Conservation (phyloP, 2,797 vertebrate species). For the Phataginus tetradactyla region DNA sequence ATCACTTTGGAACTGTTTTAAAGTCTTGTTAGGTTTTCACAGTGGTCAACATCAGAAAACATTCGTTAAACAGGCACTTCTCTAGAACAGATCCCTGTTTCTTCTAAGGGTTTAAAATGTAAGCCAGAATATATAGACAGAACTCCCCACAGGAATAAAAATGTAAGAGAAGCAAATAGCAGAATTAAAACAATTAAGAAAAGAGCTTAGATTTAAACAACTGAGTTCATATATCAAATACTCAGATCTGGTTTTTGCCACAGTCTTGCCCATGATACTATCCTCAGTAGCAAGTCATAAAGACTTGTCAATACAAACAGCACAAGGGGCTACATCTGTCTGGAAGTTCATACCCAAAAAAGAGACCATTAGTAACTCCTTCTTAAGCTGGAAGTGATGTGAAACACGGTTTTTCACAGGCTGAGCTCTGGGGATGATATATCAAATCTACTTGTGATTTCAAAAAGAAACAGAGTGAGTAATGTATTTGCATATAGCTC, state of each 20-base stretch:
- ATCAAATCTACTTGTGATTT: neutral
- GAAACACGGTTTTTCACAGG: neutral
- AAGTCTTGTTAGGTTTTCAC: neutral
- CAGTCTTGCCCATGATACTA: neutral
- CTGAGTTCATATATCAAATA: slow-evolving; percentile 6
- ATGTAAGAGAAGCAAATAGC: neutral
- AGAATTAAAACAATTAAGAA: neutral
- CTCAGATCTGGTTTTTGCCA: neutral
- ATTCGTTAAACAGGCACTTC: slow-evolving; percentile 11
- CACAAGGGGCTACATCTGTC: neutral
- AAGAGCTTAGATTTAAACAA: neutral
- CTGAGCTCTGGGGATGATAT: neutral
- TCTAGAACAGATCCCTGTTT: neutral
- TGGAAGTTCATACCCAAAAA: neutral
- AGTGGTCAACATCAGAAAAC: slow-evolving; percentile 23
- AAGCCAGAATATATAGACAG: neutral
- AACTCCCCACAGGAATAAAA: neutral
- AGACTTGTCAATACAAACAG: neutral
- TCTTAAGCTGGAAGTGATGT: neutral
- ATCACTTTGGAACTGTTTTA: slow-evolving; percentile 34
- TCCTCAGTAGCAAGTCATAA: neutral
- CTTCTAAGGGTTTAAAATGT: slow-evolving; percentile 1
- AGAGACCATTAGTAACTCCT: neutral
- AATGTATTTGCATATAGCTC: neutral
- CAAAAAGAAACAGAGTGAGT: neutral